Evolutionary conservation across 2,888 invertebrate species (phyloP).

Genomic region (Plutella xylostella): DNA sequence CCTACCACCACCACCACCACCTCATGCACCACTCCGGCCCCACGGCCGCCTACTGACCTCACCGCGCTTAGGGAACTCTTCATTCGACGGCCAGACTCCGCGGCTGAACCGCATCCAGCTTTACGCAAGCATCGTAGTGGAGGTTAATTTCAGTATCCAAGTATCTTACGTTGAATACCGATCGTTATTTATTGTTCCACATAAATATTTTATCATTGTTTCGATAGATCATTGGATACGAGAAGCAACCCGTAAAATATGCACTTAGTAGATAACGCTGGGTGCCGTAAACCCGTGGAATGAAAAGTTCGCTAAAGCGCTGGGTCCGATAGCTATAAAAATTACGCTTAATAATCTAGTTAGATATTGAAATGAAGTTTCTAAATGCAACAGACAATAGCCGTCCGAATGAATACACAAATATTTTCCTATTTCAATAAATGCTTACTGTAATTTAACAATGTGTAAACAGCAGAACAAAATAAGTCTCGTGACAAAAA

Average conservation of each 20-base stretch:
- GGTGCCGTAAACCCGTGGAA: too few species aligned
- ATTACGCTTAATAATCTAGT: constrained; percentile 53
- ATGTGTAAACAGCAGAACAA: not conserved
- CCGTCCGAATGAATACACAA: not conserved
- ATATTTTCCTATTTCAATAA: too few species aligned
- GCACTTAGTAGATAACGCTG: too few species aligned
- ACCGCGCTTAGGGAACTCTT: constrained; percentile 68
- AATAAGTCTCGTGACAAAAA: not conserved
- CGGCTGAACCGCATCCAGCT: too few species aligned
- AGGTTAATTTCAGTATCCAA: too few species aligned
- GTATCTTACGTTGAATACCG: too few species aligned
- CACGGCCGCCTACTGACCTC: constrained; percentile 81
- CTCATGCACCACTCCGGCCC: constrained; percentile 77
- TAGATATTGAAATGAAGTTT: constrained; percentile 16
- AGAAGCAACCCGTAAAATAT: too few species aligned
- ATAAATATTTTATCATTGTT: too few species aligned
- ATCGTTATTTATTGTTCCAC: too few species aligned
- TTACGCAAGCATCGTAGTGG: too few species aligned
- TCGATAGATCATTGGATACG: too few species aligned
- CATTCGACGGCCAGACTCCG: constrained; percentile 48
- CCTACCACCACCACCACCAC: constrained; percentile 69
- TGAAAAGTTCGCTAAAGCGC: constrained; percentile 66
- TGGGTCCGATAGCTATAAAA: constrained; percentile 28
- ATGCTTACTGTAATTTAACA: too few species aligned
- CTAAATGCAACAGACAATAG: not conserved